Evolutionary conservation across 2,888 invertebrate genomes (phyloP), one percentile per base, ranked within the genome.

Genomic region (Siphlonurus alternatus): DNA sequence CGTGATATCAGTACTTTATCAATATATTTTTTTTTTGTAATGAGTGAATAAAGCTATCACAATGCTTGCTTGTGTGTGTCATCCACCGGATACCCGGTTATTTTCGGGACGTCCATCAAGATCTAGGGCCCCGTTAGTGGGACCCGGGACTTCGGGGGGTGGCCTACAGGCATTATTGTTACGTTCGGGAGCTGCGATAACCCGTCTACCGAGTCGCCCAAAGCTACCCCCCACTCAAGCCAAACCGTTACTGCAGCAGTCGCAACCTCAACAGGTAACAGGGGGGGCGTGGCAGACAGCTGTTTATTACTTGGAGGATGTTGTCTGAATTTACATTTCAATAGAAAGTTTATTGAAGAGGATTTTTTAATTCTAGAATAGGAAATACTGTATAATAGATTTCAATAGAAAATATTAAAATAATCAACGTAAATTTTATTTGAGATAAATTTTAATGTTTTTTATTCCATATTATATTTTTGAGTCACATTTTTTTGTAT

Each of bases 1-100:
- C n/a, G n/a, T n/a, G n/a, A n/a, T n/a, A n/a, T n/a, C n/a, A n/a
- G n/a, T n/a, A n/a, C n/a, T n/a, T n/a, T n/a, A n/a, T n/a, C n/a
- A n/a, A n/a, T n/a, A n/a, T n/a, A n/a, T n/a, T n/a, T n/a, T n/a
- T n/a, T n/a, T n/a, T n/a, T n/a, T n/a, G n/a, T n/a, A n/a, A n/a
- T n/a, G n/a, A 38, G 38, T 15, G 15, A 38, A 5, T 38, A 10
- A 10, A 38, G 15, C 15, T 10, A 10, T 38, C 38, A 80, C 77
- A 76, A 84, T 84, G 84, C 77, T 84, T 78, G 83, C 83, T 72
- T 84, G 84, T 77, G 83, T 84, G 70, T 84, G 84, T 74, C 84
- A 84, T 73, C 83, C 83, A 67, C 77, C 73, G 78, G 79, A 71
- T 76, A 78, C 71, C 77, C 80, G 72, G 72, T 80, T 73, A 72